Evolutionary conservation across 2,113 vertebrate species (phyloP).

Genomic region (Hemichromis elongatus): DNA sequence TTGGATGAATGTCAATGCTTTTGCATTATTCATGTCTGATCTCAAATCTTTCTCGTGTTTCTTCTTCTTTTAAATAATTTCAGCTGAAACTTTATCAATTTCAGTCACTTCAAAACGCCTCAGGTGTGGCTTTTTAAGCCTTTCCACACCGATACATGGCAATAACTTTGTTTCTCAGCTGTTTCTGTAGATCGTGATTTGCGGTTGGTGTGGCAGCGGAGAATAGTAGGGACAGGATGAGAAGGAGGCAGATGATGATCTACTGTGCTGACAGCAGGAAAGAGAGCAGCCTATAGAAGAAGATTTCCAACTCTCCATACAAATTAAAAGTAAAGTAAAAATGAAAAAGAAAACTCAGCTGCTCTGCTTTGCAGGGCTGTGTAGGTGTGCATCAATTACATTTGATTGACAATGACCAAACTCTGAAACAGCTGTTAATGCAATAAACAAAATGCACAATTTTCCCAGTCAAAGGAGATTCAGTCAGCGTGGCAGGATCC

Average conservation of each 20-base stretch:
- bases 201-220: neutral
- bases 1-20: neutral
- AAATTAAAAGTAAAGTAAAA: neutral
- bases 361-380: neutral
- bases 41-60: neutral
- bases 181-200: neutral
- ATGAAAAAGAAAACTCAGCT: neutral
- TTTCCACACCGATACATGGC: neutral
- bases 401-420: neutral
- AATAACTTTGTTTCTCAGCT: neutral
- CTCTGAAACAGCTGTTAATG: neutral
- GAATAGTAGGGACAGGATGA: neutral
- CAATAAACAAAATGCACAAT: neutral
- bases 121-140: neutral
- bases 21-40: neutral
- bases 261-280: neutral
- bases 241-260: neutral
- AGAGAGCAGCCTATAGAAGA: neutral
- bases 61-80: neutral
- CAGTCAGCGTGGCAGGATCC: neutral
- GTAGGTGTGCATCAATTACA: neutral
- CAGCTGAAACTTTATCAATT: neutral
- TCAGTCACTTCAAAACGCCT: neutral
- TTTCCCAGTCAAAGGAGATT: neutral
- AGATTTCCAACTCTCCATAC: neutral